These are phyloP conservation scores for Eremophila alpestris DNA, from an alignment of 2,797 vertebrate genomes.

Conservation along the genomic window DNA sequence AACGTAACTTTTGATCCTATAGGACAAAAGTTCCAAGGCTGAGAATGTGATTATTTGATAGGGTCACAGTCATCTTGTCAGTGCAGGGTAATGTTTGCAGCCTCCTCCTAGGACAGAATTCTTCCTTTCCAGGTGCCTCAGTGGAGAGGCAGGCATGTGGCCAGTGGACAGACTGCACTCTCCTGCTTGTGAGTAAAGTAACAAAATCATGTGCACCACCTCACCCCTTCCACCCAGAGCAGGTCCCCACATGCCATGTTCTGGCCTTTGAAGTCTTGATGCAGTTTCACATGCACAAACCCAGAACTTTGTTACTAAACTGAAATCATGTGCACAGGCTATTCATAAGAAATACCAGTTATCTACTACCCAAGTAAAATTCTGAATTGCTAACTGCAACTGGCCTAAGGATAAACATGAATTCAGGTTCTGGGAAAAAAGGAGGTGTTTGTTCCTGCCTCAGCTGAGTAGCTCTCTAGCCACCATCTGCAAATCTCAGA, in stretches of 20 bases:
- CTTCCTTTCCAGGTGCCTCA: not conserved
- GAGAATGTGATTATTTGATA: not conserved
- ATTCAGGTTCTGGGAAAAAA: not conserved
- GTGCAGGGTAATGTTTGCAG: not conserved
- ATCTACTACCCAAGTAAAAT: not conserved
- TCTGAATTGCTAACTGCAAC: not conserved
- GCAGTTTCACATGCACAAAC: not conserved
- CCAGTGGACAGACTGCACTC: not conserved
- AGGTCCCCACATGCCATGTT: not conserved
- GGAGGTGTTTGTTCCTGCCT: not conserved
- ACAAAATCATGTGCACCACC: not conserved
- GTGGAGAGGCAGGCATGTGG: accelerated
- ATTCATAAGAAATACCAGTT: not conserved
- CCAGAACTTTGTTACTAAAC: not conserved
- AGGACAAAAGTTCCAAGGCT: not conserved
- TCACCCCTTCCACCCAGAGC: not conserved
- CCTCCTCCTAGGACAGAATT: not conserved
- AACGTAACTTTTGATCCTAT: not conserved
- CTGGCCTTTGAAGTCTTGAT: not conserved
- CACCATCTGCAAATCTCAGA: not conserved
- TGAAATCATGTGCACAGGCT: not conserved
- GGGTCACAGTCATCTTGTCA: not conserved
- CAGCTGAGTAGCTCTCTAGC: not conserved
- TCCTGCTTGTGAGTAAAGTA: not conserved
- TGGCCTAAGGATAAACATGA: not conserved